Percentiles rank a stretch among this genome's conserved stretches.
phyloP scores from a whole-genome alignment of 2,888 invertebrate species.

The Fragum fragum region DNA sequence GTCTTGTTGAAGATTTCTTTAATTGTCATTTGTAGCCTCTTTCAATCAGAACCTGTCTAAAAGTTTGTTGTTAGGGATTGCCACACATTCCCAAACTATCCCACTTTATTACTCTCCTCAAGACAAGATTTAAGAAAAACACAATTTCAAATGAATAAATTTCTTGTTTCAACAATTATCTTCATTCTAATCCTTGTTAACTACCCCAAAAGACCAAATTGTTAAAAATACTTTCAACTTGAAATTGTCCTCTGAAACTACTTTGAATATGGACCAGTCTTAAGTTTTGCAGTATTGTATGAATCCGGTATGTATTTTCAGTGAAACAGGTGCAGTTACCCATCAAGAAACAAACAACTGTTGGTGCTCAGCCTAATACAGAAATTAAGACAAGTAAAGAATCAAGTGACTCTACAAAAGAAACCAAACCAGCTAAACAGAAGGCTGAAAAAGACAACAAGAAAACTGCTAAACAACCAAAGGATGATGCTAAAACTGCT shows the following conservation, averaged over 20 bases:
- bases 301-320: conserved; percentile 46
- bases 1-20: too few relatives aligned
- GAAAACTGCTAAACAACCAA: conserved; percentile 29
- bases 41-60: too few relatives aligned
- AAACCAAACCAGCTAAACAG: conserved; percentile 32
- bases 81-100: too few relatives aligned
- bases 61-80: too few relatives aligned
- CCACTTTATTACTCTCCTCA: background rate
- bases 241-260: too few relatives aligned
- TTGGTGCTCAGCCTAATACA: conserved; percentile 12
- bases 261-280: too few relatives aligned
- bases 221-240: too few relatives aligned
- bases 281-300: too few relatives aligned
- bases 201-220: too few relatives aligned
- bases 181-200: too few relatives aligned
- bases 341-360: conserved; percentile 49
- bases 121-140: background rate
- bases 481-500: background rate
- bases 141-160: background rate
- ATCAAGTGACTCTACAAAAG: conserved; percentile 2
- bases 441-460: conserved; percentile 33
- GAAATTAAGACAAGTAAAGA: background rate
- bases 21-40: too few relatives aligned
- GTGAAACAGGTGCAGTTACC: conserved; percentile 78
- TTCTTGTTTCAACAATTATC: background rate